Conservation (phyloP, 2,888 invertebrate species). For the Thymelicus sylvestris region DNA sequence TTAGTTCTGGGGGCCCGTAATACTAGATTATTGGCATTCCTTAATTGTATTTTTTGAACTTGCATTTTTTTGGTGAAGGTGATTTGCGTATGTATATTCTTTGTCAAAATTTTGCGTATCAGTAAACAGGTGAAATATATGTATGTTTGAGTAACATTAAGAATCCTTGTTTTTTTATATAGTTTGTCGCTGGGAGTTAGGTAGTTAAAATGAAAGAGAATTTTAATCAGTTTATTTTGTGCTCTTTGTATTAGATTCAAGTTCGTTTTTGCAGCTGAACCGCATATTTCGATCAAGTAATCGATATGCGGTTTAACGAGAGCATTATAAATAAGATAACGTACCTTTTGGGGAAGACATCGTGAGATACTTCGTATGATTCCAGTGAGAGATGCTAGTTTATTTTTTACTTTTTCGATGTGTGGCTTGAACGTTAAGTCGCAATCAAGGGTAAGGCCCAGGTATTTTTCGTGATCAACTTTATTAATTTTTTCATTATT, state of each 20-base stretch:
- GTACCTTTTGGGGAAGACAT: slow-evolving; percentile 7
- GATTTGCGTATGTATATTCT: not conserved
- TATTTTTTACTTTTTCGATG: slow-evolving; percentile 4
- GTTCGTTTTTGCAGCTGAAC: slow-evolving; percentile 8
- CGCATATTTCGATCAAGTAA: slow-evolving; percentile 13
- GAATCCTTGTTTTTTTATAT: slow-evolving; percentile 7
- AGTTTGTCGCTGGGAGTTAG: not conserved
- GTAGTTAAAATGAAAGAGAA: slow-evolving; percentile 11
- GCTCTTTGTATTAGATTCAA: slow-evolving; percentile 7
- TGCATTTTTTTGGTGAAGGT: slow-evolving; percentile 12
- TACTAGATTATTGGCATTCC: slow-evolving; percentile 17
- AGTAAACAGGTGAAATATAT: slow-evolving; percentile 8
- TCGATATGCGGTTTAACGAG: slow-evolving; percentile 13
- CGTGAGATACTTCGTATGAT: not conserved
- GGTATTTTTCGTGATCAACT: slow-evolving; percentile 6
- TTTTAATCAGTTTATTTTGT: slow-evolving; percentile 10
- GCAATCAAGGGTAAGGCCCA: slow-evolving; percentile 16
- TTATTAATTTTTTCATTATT: slow-evolving; percentile 10
- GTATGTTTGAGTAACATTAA: slow-evolving; percentile 10
- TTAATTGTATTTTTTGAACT: too few relatives aligned
- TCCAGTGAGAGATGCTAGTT: slow-evolving; percentile 8
- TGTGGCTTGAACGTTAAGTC: slow-evolving; percentile 1
- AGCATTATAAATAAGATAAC: slow-evolving; percentile 10
- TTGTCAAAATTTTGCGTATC: slow-evolving; percentile 14
- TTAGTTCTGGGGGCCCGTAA: not conserved